Base-by-base conservation (phyloP, 1,140 invertebrate species). In the Trinorchestia longiramus region DNA sequence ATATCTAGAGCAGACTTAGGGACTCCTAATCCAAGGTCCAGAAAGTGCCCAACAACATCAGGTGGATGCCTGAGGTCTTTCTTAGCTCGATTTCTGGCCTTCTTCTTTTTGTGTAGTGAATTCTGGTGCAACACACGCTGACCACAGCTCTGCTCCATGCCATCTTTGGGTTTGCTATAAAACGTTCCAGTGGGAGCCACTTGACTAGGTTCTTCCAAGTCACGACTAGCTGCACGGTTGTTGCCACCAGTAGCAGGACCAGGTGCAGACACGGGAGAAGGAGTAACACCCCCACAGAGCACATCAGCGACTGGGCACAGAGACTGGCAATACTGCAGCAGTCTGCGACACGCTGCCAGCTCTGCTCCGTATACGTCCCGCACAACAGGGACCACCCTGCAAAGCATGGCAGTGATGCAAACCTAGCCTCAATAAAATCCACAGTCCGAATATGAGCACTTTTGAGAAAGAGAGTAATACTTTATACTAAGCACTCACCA, bases 301-400 rank as follows among this genome's bases (percentile, higher is more conserved):
- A n/a, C n/a, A n/a, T n/a, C n/a, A 42, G 90, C 36, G 47, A 77
- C 62, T 77, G 62, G 62, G 62, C 62, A 43, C 36, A 94, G 6
- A 28, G 92, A 94, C 8, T 44, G 92, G 43, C 92, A 94, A 36
- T 94, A 94, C 36, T 43, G 92, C 43, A 94, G 92, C 92, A 94
- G 92, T 11, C 43, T 6, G 36, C 44, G 43, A 43, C 92, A 94
- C 3, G 92, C 44, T 40, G 41, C 44, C 40, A 94, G 43, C 44
- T 94, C 6, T 0, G 92, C 11, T 3, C 8, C 92, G 43, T 94
- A 94, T 0, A 47, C 92, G 92, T 94, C 92, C 4, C 92, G 92
- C 44, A 23, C 92, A 44, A 94, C 44, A 45, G 43, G 43, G 43
- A 94, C 92, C 43, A 47, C 36, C 44, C 92, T 94, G 92, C n/a